phyloP scores from a whole-genome alignment of 2,888 invertebrate species.

The Callyntrura sp. region DNA sequence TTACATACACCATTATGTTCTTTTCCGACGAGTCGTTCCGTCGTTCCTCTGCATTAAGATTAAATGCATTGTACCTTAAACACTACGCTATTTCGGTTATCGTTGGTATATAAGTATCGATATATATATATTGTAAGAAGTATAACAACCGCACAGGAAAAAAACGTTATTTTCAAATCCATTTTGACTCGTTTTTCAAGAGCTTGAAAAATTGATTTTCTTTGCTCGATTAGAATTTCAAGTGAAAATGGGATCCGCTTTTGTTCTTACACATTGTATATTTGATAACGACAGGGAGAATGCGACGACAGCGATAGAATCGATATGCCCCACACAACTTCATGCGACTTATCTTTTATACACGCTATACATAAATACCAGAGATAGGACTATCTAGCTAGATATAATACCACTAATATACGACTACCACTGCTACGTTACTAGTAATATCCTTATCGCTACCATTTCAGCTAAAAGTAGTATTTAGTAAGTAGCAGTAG shows the following conservation, averaged over 20 bases:
- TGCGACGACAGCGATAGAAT: constrained; percentile 18
- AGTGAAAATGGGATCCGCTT: constrained; percentile 52
- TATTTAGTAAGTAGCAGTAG: not conserved
- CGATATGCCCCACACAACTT: constrained; percentile 41
- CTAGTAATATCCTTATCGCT: not conserved
- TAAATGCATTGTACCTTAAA: not conserved
- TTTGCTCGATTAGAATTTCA: constrained; percentile 72
- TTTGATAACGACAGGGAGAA: not conserved
- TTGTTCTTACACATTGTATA: not conserved
- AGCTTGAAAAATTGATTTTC: constrained; percentile 71
- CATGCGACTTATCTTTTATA: constrained; percentile 6
- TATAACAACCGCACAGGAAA: constrained; percentile 54
- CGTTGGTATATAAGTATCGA: not conserved
- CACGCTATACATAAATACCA: constrained; percentile 4
- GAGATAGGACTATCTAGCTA: not conserved
- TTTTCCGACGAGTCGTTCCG: not conserved
- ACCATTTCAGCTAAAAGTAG: not conserved
- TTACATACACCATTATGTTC: not conserved
- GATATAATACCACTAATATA: not conserved
- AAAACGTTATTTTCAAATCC: constrained; percentile 44
- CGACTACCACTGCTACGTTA: not conserved
- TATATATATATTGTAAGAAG: constrained; percentile 37
- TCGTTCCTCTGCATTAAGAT: not conserved
- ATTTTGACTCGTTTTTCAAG: constrained; percentile 68
- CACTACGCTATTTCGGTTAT: no score